phyloP scores from a whole-genome alignment of 2,797 vertebrate species.

The Rhynchotus rufescens region DNA sequence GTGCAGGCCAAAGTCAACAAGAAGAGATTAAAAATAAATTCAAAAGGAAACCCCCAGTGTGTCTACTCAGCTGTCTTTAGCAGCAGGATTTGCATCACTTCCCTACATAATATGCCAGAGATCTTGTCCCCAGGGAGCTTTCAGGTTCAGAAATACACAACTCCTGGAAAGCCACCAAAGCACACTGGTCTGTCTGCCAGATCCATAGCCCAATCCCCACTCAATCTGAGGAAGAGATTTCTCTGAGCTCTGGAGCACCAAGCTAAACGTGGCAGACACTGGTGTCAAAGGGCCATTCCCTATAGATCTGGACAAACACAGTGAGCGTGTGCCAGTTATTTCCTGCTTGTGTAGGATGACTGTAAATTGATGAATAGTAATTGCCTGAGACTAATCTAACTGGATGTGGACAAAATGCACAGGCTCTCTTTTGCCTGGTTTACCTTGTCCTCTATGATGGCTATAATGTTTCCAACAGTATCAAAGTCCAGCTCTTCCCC shows the following conservation, averaged over 20 bases:
- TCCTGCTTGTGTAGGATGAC: background rate
- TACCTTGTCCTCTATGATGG: slow-evolving; percentile 98
- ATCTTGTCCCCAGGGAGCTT: background rate
- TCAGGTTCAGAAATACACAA: background rate
- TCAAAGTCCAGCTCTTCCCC: slow-evolving; percentile 95
- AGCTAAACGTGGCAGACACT: background rate
- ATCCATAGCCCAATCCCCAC: background rate
- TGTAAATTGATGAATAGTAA: background rate
- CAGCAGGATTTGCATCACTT: background rate
- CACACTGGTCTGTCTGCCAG: background rate
- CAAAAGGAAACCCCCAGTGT: background rate
- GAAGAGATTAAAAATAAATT: background rate
- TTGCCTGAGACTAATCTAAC: background rate
- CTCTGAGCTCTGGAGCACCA: background rate
- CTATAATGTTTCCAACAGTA: slow-evolving; percentile 96
- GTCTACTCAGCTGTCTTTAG: background rate
- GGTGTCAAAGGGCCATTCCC: background rate
- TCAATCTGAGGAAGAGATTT: background rate
- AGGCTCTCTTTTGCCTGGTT: background rate
- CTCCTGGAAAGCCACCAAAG: background rate
- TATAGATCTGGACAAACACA: background rate
- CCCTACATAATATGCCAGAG: background rate
- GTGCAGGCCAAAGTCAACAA: slow-evolving; percentile 6
- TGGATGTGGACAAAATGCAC: background rate
- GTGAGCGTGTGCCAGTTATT: background rate